These are phyloP conservation scores for Antidorcas marsupialis DNA, from an alignment of 2,113 vertebrate species.

Conservation along the genomic window DNA sequence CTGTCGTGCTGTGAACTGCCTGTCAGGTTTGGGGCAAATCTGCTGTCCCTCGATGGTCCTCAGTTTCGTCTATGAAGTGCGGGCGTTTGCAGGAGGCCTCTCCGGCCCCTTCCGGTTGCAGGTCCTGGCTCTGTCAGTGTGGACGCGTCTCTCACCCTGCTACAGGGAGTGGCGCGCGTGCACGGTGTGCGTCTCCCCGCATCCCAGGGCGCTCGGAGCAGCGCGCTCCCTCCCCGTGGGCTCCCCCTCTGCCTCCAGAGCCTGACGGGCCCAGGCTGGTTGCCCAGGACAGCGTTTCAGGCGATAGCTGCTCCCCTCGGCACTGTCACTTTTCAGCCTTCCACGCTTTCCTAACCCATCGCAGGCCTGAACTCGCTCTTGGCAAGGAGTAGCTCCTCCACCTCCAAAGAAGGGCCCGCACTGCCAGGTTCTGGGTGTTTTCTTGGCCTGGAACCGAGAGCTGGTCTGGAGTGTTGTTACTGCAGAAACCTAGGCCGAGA, in stretches of 20 bases:
- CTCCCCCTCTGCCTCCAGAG: background rate
- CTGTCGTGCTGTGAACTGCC: background rate
- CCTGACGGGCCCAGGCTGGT: background rate
- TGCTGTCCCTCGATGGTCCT: background rate
- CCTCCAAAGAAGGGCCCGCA: background rate
- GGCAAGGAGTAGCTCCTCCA: background rate
- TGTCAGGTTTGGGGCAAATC: background rate
- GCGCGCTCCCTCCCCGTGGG: rapidly evolving
- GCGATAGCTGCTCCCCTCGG: background rate
- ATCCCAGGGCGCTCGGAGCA: background rate
- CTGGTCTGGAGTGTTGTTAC: background rate
- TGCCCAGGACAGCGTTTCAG: background rate
- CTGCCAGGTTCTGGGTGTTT: background rate
- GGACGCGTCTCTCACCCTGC: background rate
- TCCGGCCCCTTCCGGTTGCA: background rate
- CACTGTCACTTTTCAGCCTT: background rate
- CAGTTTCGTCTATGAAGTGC: background rate
- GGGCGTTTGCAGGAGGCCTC: background rate
- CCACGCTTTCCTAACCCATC: background rate
- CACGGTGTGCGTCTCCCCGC: rapidly evolving
- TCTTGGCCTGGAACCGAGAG: background rate
- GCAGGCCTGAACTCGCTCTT: background rate
- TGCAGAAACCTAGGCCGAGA: background rate
- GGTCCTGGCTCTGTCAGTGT: background rate
- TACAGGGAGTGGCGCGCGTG: background rate